Percentiles rank a stretch among this genome's conserved stretches.
Evolutionary conservation across 2,113 vertebrate genomes (phyloP).

Genomic region (Macrotis lagotis): DNA sequence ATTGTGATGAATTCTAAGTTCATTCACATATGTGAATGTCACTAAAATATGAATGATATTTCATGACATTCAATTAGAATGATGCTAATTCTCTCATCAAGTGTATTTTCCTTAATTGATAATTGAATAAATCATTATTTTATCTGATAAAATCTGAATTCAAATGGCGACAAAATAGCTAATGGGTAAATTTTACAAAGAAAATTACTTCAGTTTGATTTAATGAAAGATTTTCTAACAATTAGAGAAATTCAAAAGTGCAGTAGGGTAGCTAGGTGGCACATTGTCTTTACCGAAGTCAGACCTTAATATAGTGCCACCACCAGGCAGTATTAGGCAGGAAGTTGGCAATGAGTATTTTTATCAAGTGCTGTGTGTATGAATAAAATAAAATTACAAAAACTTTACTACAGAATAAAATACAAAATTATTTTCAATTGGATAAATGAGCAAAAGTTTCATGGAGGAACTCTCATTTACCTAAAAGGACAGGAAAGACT

Average conservation of each 20-base stretch:
- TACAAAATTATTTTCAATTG: not conserved
- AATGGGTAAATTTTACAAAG: not conserved
- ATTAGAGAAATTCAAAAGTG: not conserved
- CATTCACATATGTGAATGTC: not conserved
- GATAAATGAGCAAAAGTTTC: not conserved
- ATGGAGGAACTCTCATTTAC: not conserved
- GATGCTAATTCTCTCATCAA: not conserved
- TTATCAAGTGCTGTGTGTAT: not conserved
- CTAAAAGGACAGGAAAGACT: not conserved
- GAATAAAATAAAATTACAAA: not conserved
- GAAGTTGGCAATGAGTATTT: not conserved
- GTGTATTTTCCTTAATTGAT: slow-evolving; percentile 6
- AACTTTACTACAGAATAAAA: not conserved
- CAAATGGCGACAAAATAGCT: not conserved
- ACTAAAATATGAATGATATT: not conserved
- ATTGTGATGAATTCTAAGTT: slow-evolving; percentile 25
- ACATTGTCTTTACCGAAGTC: not conserved
- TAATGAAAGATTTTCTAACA: not conserved
- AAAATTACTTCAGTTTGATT: not conserved
- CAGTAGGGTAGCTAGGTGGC: not conserved
- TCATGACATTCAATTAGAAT: not conserved
- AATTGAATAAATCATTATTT: not conserved
- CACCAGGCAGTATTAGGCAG: not conserved
- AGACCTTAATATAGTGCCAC: not conserved
- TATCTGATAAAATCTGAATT: not conserved